phyloP scores from a whole-genome alignment of 92 coral and sea anemone genomes.

The Phenganax subtilis region DNA sequence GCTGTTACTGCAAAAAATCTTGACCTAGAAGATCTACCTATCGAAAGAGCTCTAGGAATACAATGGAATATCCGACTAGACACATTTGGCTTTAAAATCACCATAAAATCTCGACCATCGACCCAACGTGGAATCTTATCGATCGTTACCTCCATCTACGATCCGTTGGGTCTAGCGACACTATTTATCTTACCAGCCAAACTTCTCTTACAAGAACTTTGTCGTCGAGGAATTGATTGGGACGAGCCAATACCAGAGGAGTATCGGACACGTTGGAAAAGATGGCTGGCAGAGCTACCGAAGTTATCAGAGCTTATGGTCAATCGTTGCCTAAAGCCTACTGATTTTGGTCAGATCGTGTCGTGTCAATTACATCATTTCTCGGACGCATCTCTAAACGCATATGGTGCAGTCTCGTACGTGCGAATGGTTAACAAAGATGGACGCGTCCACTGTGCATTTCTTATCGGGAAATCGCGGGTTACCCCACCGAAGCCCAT shows the following conservation, averaged over 20 bases:
- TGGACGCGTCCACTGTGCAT: background rate
- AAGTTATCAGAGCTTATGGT: background rate
- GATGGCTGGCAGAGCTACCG: conserved; percentile 25
- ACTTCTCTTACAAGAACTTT: no score
- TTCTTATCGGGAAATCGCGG: conserved; percentile 5
- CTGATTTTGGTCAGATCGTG: conserved; percentile 1
- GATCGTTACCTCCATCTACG: conserved; percentile 26
- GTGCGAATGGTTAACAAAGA: background rate
- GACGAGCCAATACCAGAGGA: conserved; percentile 41
- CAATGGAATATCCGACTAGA: background rate
- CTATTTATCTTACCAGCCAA: conserved; percentile 38
- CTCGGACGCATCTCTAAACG: conserved; percentile 1
- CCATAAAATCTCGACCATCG: background rate
- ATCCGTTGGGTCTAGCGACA: conserved; percentile 40
- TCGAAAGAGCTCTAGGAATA: conserved; percentile 6
- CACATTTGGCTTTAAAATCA: background rate
- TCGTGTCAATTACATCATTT: conserved; percentile 14
- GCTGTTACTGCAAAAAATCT: background rate
- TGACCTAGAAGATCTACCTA: conserved; percentile 4
- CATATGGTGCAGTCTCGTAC: conserved; percentile 1
- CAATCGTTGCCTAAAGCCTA: background rate
- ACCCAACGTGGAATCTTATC: conserved; percentile 23
- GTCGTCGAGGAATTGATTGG: conserved; percentile 26
- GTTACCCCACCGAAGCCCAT: conserved; percentile 1
- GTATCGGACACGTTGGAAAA: conserved; percentile 23